Percentiles rank a stretch among this genome's conserved stretches.
Evolutionary conservation across 2,888 invertebrate species (phyloP).

Genomic region (Drosophila kuntzei): DNA sequence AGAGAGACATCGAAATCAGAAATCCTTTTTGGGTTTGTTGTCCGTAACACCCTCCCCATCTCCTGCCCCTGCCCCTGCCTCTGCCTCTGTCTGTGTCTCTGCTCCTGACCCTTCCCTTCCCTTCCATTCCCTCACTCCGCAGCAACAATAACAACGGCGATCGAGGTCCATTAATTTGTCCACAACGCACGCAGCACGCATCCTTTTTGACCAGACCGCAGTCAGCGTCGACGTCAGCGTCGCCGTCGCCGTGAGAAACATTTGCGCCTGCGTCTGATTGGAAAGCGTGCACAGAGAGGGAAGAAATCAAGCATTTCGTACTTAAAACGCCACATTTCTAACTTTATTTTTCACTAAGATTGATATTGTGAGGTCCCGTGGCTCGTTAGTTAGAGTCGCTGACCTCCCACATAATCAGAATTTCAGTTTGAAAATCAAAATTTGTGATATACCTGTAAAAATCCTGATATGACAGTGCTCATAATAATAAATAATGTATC

Average conservation of each 20-base stretch:
- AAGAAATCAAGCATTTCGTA: no score
- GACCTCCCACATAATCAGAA: no score
- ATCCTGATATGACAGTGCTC: no score
- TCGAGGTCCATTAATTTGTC: constrained; percentile 71
- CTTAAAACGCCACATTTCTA: no score
- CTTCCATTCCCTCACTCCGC: neutral
- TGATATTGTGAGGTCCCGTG: no score
- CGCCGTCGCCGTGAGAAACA: constrained; percentile 29
- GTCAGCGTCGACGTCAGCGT: constrained; percentile 16
- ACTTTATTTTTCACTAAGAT: no score
- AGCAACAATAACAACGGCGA: constrained; percentile 41
- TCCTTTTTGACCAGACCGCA: constrained; percentile 57
- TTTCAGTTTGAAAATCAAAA: no score
- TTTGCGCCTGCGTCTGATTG: constrained; percentile 40
- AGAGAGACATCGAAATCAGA: constrained; percentile 28
- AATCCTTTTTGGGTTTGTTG: constrained; percentile 45
- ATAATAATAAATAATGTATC: no score
- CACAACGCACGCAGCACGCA: constrained; percentile 55
- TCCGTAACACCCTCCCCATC: constrained; percentile 21
- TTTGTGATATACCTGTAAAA: no score
- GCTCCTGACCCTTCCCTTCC: no score
- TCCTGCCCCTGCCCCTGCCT: neutral
- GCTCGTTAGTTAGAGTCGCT: no score
- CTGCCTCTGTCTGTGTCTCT: no score
- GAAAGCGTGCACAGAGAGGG: constrained; percentile 27